Evolutionary conservation across 2,113 vertebrate species (phyloP).

Genomic region (Athene noctua): DNA sequence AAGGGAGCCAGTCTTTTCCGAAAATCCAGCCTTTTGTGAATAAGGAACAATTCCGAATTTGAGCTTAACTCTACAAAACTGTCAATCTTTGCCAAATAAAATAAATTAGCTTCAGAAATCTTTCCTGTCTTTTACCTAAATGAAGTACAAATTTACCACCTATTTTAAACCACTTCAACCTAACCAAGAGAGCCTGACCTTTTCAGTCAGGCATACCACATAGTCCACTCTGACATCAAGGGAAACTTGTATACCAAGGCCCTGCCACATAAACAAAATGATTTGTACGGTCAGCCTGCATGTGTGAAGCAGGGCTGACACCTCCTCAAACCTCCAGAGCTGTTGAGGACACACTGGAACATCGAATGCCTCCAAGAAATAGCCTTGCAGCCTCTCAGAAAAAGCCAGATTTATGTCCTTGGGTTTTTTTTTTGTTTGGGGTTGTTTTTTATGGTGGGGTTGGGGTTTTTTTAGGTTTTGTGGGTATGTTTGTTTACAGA

Average conservation of each 20-base stretch:
- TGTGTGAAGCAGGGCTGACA: not conserved
- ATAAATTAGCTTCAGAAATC: not conserved
- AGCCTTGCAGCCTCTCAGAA: not conserved
- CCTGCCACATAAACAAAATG: not conserved
- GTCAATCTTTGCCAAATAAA: not conserved
- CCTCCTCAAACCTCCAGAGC: not conserved
- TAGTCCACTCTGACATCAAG: not conserved
- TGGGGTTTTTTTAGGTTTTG: too few species aligned
- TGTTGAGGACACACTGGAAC: not conserved
- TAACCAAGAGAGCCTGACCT: not conserved
- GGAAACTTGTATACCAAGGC: not conserved
- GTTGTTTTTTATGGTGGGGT: not conserved
- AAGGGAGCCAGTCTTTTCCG: not conserved
- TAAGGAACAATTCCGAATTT: not conserved
- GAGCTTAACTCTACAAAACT: not conserved
- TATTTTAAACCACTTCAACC: not conserved
- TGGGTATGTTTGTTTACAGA: too few species aligned
- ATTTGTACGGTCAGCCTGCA: not conserved
- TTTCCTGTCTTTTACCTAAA: not conserved
- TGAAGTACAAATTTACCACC: not conserved
- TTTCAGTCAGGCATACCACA: constrained; percentile 1
- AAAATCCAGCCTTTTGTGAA: not conserved
- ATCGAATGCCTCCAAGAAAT: not conserved
- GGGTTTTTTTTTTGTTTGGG: too few species aligned
- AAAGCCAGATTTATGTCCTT: not conserved